Conservation (phyloP, 2,113 vertebrate species). For the Ibidorhyncha struthersii region DNA sequence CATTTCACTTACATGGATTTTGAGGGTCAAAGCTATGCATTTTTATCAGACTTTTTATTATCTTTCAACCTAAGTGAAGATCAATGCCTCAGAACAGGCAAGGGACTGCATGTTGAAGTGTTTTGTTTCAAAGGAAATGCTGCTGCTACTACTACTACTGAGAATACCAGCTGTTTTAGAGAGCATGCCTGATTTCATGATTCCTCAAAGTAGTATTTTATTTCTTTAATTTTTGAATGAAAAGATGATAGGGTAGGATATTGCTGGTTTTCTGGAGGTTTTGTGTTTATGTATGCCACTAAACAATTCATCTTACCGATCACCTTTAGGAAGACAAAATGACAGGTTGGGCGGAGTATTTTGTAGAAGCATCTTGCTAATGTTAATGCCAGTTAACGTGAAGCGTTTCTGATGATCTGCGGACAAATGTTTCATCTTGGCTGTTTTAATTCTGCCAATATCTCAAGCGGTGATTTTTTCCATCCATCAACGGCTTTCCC, state of each 20-base stretch:
- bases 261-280: neutral
- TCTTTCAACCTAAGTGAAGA: constrained; percentile 49
- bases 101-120: neutral
- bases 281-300: neutral
- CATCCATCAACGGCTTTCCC: neutral
- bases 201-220: neutral
- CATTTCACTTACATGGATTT: constrained; percentile 45
- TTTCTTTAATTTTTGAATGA: neutral
- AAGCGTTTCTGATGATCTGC: neutral
- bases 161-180: neutral
- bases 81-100: constrained; percentile 17
- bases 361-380: neutral
- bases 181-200: neutral
- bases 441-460: neutral
- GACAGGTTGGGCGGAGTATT: neutral
- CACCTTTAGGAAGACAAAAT: neutral
- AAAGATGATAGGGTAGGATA: neutral
- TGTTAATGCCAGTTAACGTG: neutral
- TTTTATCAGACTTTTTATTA: constrained; percentile 58
- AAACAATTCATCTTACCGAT: neutral
- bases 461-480: neutral
- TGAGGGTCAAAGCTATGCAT: constrained; percentile 63
- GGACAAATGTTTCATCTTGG: neutral
- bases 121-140: constrained; percentile 18
- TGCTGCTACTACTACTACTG: neutral